These are phyloP conservation scores for Labia minor DNA, from an alignment of 2,888 invertebrate species.

Conservation along the genomic window DNA sequence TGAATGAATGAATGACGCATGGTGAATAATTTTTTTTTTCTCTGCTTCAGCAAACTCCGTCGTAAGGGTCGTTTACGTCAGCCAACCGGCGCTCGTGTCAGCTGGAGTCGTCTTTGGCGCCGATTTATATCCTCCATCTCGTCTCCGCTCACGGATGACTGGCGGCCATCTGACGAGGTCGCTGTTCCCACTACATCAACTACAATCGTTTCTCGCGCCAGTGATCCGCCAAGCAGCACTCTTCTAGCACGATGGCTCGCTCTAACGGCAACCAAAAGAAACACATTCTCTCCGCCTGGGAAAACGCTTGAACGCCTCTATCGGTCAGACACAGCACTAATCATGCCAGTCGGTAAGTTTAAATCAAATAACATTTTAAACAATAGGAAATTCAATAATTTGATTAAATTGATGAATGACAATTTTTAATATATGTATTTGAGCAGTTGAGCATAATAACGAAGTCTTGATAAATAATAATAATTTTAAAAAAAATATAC, in stretches of 20 bases:
- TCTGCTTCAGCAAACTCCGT: not conserved
- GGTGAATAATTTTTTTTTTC: too few species aligned
- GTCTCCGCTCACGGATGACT: too few species aligned
- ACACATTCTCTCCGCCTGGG: not conserved
- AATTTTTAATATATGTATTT: too few species aligned
- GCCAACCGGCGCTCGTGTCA: not conserved
- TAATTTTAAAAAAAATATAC: too few species aligned
- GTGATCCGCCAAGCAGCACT: not conserved
- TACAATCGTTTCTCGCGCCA: not conserved
- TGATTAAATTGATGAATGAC: too few species aligned
- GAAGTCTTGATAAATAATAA: too few species aligned
- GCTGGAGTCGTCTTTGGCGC: not conserved
- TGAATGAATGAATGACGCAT: too few species aligned
- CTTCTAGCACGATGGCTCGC: not conserved
- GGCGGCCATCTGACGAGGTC: not conserved
- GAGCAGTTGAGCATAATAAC: too few species aligned
- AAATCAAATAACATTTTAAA: too few species aligned
- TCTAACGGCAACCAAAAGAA: not conserved
- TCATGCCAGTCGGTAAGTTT: conserved; percentile 23
- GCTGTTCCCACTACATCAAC: not conserved
- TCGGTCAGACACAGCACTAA: conserved; percentile 18
- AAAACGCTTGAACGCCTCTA: not conserved
- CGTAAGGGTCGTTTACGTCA: not conserved
- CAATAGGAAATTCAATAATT: too few species aligned
- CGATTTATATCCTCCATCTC: not conserved